Base-by-base conservation (phyloP, 1,140 invertebrate genomes). In the Conus ventricosus region DNA sequence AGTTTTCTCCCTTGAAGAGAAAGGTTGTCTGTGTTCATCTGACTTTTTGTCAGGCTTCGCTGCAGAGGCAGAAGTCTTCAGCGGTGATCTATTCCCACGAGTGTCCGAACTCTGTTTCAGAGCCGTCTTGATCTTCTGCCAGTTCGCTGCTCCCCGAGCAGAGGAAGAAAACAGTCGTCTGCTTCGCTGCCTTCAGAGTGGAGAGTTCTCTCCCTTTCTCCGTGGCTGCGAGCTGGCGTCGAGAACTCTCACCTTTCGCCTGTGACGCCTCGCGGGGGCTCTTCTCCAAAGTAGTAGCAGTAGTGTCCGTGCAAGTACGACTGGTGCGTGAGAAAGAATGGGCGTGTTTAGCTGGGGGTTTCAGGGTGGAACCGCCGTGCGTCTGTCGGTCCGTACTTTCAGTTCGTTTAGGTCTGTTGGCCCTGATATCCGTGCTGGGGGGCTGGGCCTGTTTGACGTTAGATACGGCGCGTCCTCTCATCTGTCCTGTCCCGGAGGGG, bases 161-260 rank as follows among this genome's bases (percentile, higher is more conserved):
- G 39, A 39, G 10, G 60, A 63, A 63, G 60, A 63, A 63, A 63
- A 63, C 60, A 63, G 17, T 63, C 60, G 67, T 71, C 67, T 71
- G 67, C 67, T 71, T 71, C 23, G 67, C 67, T 71, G 67, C 6
- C 67, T 13, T 13, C 67, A 7, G 23, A 71, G 67, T 17, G 20
- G 39, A 23, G 80, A 81, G 80, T 81, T 81, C 53, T 23, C 54
- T 23, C 80, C 80, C 80, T 81, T 81, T 0, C 51, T 39, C 51
- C 71, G 84, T 71, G n/a, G 60, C 71, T 10, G 84, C 23, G 84
- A 71, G 57, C 67, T 85, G 57, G 27, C 27, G 11, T 63, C 60
- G 60, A 67, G 84, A 71, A 39, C 84, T 85, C 51, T 71, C 10
- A 8, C 60, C 25, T 85, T 51, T 7, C 23, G 39, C 80, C 39